Conservation (phyloP, 1,140 invertebrate species). For the Aphis gossypii region DNA sequence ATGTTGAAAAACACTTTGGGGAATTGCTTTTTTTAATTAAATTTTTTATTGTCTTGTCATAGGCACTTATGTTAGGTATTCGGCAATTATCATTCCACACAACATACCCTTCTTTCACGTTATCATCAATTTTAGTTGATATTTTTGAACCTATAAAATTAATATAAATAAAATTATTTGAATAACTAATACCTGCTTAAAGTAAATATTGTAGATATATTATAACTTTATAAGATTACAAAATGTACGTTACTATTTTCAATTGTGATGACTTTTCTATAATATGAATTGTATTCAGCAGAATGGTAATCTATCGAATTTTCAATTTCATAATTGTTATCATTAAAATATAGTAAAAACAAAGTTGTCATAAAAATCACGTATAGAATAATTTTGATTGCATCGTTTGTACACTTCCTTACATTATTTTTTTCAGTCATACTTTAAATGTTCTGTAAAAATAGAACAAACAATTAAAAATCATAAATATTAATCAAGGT, state of each 20-base stretch:
- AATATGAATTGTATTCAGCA: not conserved
- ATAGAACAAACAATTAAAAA: not conserved
- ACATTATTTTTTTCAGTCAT: conserved; percentile 10
- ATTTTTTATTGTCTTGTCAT: conserved; percentile 71
- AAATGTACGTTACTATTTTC: not conserved
- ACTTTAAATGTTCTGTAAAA: not conserved
- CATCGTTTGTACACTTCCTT: not conserved
- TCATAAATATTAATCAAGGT: not conserved
- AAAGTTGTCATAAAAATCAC: conserved; percentile 38
- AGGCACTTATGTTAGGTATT: conserved; percentile 74
- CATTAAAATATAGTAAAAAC: not conserved
- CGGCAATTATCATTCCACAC: conserved; percentile 75
- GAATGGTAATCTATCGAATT: not conserved
- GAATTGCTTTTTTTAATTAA: conserved; percentile 70
- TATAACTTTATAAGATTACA: not conserved
- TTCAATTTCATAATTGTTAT: not conserved
- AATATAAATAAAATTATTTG: not conserved
- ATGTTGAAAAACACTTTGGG: conserved; percentile 67
- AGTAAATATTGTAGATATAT: not conserved
- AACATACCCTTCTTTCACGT: conserved; percentile 67
- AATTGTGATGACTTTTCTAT: not conserved
- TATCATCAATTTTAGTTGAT: not conserved
- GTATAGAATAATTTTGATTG: not conserved
- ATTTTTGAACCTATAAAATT: not conserved
- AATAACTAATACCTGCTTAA: not conserved